Evolutionary conservation across 2,113 vertebrate species (phyloP), one percentile per base, ranked within the genome.

Genomic region (Melospiza georgiana): DNA sequence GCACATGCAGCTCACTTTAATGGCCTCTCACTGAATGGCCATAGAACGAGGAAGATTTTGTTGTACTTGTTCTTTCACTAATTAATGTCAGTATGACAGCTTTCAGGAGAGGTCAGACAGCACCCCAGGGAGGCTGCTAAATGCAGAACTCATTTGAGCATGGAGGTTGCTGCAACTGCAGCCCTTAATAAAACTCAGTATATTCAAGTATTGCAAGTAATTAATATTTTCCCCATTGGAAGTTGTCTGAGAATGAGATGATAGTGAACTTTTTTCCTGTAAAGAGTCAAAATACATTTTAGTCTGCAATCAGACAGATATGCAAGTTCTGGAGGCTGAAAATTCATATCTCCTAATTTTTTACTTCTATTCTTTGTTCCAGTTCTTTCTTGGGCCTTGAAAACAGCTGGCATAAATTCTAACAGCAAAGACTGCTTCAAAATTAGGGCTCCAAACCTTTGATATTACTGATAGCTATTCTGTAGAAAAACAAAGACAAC

Each of bases 51-150:
- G 41, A n/a, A 66, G 52, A n/a, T 48, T 74, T 82, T 69, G 59
- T 55, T 69, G 43, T 41, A 81, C 33, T 74, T 63, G 22, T 55
- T 73, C 63, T 46, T 85, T 73, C 87, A 79, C 37, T 49, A 82
- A 61, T 57, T 85, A 78, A 43, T 65, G 54, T 81, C 68, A 79
- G 31, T 49, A 33, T 66, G 78, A 51, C 59, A 83, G 49, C 15
- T 85, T 93, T 79, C 41, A 54, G 54, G 24, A 88, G 33, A 95
- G 84, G 71, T 90, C 78, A 95, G 66, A 46, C 71, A 96, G 75
- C 39, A 82, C 74, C 75, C 93, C 62, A 43, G 59, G 71, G 85
- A 96, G 25, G 25, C 37, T 85, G 67, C 71, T 94, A 94, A 90
- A 95, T 58, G 71, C 54, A 85, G 84, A 80, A 78, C 15, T 76